Evolutionary conservation across 2,888 invertebrate genomes (phyloP), one percentile per base, ranked within the genome.

Genomic region (Drosophila siamana): DNA sequence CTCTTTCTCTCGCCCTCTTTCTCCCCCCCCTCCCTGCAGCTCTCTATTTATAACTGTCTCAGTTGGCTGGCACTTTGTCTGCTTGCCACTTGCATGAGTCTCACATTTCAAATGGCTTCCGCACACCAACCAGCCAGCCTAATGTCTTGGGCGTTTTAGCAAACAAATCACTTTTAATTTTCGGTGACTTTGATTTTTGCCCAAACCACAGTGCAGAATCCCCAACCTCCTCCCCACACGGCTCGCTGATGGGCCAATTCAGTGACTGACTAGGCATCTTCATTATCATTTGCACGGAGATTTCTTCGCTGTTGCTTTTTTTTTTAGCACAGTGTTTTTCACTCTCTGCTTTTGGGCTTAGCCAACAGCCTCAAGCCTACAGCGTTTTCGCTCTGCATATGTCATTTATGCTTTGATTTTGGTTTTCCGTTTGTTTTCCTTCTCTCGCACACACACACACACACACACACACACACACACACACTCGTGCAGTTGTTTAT

Each of bases 111-210:
- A 79, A 71, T 73, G 68, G 54, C 48, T 33, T 36, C 4, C 28
- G 28, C 28, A 19, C 28, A 28, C 28, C 28, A n/a, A 30, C 30
- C 30, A 30, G n/a, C 22, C 48, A 26, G 67, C 51, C 66, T 76
- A 79, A 82, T 84, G 74, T 81, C 77, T 80, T 79, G 74, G 77
- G 89, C 69, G 87, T 88, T 85, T 85, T 85, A 64, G 78, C 85
- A 88, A 85, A 89, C 89, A 89, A 89, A 86, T 86, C 89, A 89
- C 88, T 88, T 89, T 89, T 86, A 86, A 86, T 86, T 86, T 86
- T 87, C 69, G 75, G 79, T 85, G 89, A 86, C 89, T 86, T 86
- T 89, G 86, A 89, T 88, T 89, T 89, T 87, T 81, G 63, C 61
- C 22, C 54, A 61, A 26, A 33, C 48, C 22, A 47, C 46, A 40